These are phyloP conservation scores for Plebejus melissa DNA, from an alignment of 2,888 invertebrate genomes.

Conservation along the genomic window DNA sequence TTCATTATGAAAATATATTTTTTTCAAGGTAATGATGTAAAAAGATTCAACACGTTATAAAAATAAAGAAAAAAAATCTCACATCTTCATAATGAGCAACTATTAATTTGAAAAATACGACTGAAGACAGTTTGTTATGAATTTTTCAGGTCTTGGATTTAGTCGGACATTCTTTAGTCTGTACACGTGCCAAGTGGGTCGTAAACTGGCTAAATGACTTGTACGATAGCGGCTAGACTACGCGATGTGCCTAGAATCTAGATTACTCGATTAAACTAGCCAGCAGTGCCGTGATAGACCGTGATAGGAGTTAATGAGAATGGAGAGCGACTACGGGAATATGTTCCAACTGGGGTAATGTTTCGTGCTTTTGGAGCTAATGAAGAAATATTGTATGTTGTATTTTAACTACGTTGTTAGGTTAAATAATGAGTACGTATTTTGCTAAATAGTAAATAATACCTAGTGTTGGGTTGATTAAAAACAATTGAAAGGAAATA, in stretches of 20 bases:
- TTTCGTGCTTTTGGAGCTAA: background rate
- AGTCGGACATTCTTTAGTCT: conserved; percentile 13
- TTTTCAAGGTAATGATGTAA: background rate
- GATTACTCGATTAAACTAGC: background rate
- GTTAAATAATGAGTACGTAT: no score
- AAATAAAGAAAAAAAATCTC: background rate
- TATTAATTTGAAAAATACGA: background rate
- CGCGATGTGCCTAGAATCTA: conserved; percentile 7
- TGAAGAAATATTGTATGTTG: background rate
- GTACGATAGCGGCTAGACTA: conserved; percentile 10
- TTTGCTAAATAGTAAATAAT: no score
- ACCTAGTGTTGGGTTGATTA: no score
- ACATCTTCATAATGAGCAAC: background rate
- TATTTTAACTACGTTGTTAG: no score
- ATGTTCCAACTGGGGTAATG: background rate
- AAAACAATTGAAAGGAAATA: no score
- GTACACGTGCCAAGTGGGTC: conserved; percentile 37
- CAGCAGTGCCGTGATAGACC: background rate
- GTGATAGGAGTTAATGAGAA: conserved; percentile 4
- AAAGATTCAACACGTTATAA: background rate
- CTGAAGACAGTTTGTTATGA: conserved; percentile 5
- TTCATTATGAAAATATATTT: background rate
- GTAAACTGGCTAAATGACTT: conserved; percentile 37
- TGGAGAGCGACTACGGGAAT: background rate
- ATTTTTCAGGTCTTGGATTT: conserved; percentile 21